Percentiles rank a stretch among this genome's conserved stretches.
phyloP scores from a whole-genome alignment of 2,888 invertebrate species.

The Maniola hyperantus region DNA sequence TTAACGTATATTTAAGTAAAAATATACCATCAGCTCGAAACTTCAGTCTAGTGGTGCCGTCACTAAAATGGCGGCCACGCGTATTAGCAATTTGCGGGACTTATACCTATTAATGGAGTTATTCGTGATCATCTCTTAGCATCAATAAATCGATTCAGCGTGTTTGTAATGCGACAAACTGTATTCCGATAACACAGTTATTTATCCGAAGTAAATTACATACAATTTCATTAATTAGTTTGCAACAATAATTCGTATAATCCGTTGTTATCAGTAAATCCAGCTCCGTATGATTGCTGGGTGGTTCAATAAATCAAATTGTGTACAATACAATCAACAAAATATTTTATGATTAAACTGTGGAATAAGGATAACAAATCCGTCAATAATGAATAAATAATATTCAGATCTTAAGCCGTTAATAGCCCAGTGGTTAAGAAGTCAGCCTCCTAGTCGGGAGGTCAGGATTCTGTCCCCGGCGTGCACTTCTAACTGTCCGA shows the following conservation, averaged over 20 bases:
- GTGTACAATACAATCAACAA: constrained; percentile 38
- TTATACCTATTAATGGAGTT: too few species aligned
- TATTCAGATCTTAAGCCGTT: not conserved
- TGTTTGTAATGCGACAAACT: constrained; percentile 48
- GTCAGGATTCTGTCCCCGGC: too few species aligned
- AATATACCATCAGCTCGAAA: too few species aligned
- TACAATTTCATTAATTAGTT: constrained; percentile 65
- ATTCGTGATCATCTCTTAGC: constrained; percentile 16
- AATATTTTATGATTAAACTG: constrained; percentile 7
- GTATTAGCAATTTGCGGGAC: too few species aligned
- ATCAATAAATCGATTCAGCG: constrained; percentile 41
- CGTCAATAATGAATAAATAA: not conserved
- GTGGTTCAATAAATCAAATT: constrained; percentile 54
- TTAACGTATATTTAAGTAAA: too few species aligned
- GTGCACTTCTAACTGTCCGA: too few species aligned
- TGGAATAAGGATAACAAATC: constrained; percentile 4
- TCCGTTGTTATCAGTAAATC: constrained; percentile 55
- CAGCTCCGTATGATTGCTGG: constrained; percentile 52
- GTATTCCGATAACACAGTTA: constrained; percentile 46
- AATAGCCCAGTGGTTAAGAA: not conserved
- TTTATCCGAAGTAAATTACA: constrained; percentile 52
- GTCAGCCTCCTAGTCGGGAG: too few species aligned
- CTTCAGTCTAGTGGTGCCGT: too few species aligned
- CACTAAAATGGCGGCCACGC: too few species aligned
- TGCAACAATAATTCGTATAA: constrained; percentile 57